Conservation (phyloP, 1,140 invertebrate genomes). For the Penaeus chinensis region DNA sequence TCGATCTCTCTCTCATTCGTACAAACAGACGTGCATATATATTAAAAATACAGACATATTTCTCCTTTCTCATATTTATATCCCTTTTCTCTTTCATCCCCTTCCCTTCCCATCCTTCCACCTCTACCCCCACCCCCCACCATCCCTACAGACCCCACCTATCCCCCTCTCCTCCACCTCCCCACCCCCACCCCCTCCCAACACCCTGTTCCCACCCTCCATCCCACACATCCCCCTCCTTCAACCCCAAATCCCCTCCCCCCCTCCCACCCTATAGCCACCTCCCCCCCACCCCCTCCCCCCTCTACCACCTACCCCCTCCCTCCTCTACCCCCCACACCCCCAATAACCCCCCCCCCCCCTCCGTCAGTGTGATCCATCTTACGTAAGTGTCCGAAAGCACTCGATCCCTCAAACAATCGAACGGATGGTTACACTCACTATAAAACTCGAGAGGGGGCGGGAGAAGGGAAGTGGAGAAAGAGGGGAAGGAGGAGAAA, state of each 20-base stretch:
- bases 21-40: not conserved
- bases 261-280: not conserved
- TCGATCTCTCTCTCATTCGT: not conserved
- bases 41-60: not conserved
- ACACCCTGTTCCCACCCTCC: not conserved
- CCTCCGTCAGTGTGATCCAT: conserved; percentile 21
- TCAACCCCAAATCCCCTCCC: not conserved
- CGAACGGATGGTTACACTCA: conserved; percentile 44
- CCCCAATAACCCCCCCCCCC: not conserved
- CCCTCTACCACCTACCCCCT: not conserved
- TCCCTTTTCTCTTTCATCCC: not conserved
- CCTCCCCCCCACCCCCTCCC: not conserved
- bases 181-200: not conserved
- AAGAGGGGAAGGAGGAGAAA: not conserved
- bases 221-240: not conserved
- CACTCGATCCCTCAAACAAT: conserved; percentile 50
- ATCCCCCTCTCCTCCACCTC: not conserved
- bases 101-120: not conserved
- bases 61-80: not conserved
- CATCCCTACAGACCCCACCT: not conserved
- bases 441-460: not conserved
- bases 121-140: conserved; percentile 7
- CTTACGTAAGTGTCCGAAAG: conserved; percentile 43
- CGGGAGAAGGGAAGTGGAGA: not conserved
- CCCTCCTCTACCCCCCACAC: not conserved